Evolutionary conservation across 2,797 vertebrate genomes (phyloP).

Genomic region (Hoplostethus mediterraneus): DNA sequence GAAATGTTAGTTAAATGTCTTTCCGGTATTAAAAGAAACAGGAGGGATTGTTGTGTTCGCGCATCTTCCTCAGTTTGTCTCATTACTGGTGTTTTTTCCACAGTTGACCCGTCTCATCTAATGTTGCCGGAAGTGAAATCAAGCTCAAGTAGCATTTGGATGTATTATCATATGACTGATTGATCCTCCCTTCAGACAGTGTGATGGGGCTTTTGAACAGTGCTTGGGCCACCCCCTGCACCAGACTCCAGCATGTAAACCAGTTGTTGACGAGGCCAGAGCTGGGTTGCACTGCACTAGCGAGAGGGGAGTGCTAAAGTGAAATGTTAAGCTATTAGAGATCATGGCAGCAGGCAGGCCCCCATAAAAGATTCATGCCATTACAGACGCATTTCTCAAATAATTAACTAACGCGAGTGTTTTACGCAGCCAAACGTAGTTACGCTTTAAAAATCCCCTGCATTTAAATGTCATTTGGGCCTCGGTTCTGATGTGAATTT

Average conservation of each 20-base stretch:
- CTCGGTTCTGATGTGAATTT: slow-evolving; percentile 75
- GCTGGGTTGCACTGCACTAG: slow-evolving; percentile 41
- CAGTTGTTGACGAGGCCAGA: slow-evolving; percentile 66
- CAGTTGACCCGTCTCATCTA: slow-evolving; percentile 25
- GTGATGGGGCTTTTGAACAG: slow-evolving; percentile 17
- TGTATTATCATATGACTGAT: slow-evolving; percentile 18
- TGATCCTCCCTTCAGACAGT: neutral
- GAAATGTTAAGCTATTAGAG: slow-evolving; percentile 82
- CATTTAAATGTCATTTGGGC: slow-evolving; percentile 85
- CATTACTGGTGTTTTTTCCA: slow-evolving; percentile 3
- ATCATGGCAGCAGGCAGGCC: slow-evolving; percentile 66
- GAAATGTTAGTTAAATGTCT: slow-evolving; percentile 78
- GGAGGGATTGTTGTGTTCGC: slow-evolving; percentile 44
- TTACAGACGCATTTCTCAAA: slow-evolving; percentile 71
- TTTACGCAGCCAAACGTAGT: slow-evolving; percentile 79
- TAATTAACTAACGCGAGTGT: slow-evolving; percentile 83
- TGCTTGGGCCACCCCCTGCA: slow-evolving; percentile 1
- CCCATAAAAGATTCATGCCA: slow-evolving; percentile 80
- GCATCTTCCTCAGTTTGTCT: slow-evolving; percentile 51
- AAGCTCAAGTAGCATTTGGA: slow-evolving; percentile 44
- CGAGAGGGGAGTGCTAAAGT: slow-evolving; percentile 68
- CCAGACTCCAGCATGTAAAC: slow-evolving; percentile 48
- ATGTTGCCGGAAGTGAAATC: slow-evolving; percentile 46
- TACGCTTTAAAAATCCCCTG: slow-evolving; percentile 69
- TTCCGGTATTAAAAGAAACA: slow-evolving; percentile 72